Evolutionary conservation across 2,113 vertebrate species (phyloP).

Genomic region (Hiodon tergisus): DNA sequence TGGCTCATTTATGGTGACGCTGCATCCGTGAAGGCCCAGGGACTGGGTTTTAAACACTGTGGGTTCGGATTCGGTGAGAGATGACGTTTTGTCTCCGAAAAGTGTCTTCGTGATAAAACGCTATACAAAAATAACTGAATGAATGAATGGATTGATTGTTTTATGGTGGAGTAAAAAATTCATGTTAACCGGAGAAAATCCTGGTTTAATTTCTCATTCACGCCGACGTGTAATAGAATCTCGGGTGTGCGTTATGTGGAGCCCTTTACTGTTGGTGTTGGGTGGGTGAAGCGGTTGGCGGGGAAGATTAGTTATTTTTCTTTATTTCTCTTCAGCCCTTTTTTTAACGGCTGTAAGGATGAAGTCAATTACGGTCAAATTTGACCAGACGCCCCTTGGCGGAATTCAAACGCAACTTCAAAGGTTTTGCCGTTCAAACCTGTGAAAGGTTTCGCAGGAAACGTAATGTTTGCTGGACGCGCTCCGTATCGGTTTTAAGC

Average conservation of each 20-base stretch:
- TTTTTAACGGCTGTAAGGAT: conserved; percentile 42
- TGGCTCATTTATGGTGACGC: too few relatives aligned
- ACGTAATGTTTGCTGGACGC: not conserved
- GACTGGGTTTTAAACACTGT: too few relatives aligned
- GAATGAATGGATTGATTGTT: too few relatives aligned
- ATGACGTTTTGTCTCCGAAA: too few relatives aligned
- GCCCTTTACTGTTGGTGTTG: not conserved
- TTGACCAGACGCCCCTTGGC: not conserved
- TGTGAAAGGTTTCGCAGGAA: not conserved
- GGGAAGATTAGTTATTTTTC: not conserved
- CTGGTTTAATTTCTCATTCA: too few relatives aligned
- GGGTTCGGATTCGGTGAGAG: too few relatives aligned
- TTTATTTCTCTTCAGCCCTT: not conserved
- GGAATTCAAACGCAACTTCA: not conserved
- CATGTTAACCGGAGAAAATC: too few relatives aligned
- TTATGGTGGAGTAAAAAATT: too few relatives aligned
- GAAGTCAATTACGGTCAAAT: conserved; percentile 34
- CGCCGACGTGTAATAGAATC: too few relatives aligned
- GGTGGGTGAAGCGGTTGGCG: not conserved
- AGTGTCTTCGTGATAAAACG: too few relatives aligned
- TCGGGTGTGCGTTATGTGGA: not conserved
- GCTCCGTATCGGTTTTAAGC: not conserved
- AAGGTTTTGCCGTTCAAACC: not conserved
- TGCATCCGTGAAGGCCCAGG: too few relatives aligned
- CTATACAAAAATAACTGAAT: too few relatives aligned